Percentiles rank a stretch among this genome's conserved stretches.
Conservation (phyloP, 2,113 vertebrate genomes). For the Oostethus manadensis region DNA sequence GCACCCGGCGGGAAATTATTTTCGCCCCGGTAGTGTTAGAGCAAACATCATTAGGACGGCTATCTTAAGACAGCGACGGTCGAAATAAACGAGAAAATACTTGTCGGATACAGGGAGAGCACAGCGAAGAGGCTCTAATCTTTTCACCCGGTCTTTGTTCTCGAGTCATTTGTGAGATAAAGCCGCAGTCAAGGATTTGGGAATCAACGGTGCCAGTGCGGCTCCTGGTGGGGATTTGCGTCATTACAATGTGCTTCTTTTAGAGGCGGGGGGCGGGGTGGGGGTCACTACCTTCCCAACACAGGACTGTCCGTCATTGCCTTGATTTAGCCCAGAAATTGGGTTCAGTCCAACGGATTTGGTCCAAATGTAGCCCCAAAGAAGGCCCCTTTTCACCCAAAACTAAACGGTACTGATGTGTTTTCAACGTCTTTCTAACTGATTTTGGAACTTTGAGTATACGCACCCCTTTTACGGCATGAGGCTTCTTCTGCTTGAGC, state of each 20-base stretch:
- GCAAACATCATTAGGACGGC: constrained; percentile 25
- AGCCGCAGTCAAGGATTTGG: constrained; percentile 5
- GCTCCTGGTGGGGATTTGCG: constrained; percentile 63
- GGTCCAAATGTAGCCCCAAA: too few species aligned
- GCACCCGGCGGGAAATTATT: constrained; percentile 63
- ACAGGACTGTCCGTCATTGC: too few species aligned
- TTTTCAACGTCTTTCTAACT: too few species aligned
- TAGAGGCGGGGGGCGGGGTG: too few species aligned
- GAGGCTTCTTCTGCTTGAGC: constrained; percentile 55
- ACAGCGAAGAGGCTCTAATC: constrained; percentile 2
- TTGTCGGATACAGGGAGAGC: not conserved
- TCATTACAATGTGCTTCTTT: constrained; percentile 40
- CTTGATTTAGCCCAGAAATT: too few species aligned
- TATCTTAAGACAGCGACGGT: constrained; percentile 12
- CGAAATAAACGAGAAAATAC: constrained; percentile 18
- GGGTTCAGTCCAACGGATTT: too few species aligned
- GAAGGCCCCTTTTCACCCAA: too few species aligned
- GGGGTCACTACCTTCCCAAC: too few species aligned
- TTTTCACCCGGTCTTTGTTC: not conserved
- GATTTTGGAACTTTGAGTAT: too few species aligned
- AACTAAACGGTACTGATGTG: too few species aligned
- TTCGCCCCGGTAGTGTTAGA: constrained; percentile 45
- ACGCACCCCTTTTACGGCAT: constrained; percentile 66
- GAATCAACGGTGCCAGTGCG: constrained; percentile 48
- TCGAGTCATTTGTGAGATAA: not conserved